A percentile compares a stretch with the other conserved stretches of the same genome.
These are phyloP conservation scores for Trachops cirrhosus DNA, from an alignment of 2,797 vertebrate genomes.

Conservation along the genomic window DNA sequence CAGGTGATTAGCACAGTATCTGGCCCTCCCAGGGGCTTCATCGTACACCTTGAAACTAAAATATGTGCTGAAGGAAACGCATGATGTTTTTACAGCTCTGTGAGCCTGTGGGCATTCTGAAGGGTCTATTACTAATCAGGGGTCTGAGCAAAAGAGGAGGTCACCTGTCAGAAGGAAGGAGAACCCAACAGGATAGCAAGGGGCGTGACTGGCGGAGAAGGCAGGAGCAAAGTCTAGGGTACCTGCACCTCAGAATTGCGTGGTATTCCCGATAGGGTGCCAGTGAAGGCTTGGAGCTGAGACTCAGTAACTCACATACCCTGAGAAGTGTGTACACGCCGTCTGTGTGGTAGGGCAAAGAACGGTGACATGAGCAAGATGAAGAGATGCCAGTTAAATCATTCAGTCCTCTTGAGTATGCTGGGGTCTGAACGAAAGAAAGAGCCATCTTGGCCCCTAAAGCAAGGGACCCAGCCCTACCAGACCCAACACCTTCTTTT, in stretches of 20 bases:
- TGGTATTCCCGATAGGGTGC: too few relatives aligned
- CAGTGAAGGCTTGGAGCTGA: not conserved
- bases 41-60: not conserved
- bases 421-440: not conserved
- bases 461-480: not conserved
- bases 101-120: not conserved
- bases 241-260: rapidly evolving
- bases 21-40: not conserved
- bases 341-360: not conserved
- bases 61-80: not conserved
- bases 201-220: not conserved
- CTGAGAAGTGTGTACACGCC: rapidly evolving
- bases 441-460: not conserved
- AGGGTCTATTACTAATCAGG: not conserved
- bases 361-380: not conserved
- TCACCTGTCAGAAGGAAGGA: not conserved
- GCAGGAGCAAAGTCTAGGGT: not conserved
- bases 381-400: not conserved
- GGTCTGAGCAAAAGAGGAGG: not conserved
- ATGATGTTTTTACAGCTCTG: not conserved
- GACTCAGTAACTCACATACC: not conserved
- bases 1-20: not conserved
- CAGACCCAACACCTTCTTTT: not conserved
- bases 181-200: not conserved
- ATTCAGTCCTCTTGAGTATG: not conserved